Evolutionary conservation across 2,888 invertebrate genomes (phyloP).

Genomic region (Eledone cirrhosa): DNA sequence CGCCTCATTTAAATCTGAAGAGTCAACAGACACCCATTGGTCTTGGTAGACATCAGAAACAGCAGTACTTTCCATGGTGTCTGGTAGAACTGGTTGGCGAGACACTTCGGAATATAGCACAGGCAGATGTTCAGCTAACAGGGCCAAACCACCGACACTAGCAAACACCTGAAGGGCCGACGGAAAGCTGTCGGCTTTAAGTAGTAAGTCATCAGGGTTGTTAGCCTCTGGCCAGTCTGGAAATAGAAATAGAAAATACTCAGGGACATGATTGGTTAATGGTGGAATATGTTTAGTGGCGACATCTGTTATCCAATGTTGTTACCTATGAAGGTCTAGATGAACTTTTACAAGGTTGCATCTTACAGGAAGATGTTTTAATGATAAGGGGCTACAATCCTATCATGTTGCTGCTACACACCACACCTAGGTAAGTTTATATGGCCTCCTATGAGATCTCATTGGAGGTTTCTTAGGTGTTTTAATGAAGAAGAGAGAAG

Average conservation of each 20-base stretch:
- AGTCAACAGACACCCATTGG: slow-evolving; percentile 26
- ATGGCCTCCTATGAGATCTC: too few species aligned
- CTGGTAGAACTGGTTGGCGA: slow-evolving; percentile 67
- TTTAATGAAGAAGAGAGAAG: too few species aligned
- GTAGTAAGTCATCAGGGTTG: slow-evolving; percentile 54
- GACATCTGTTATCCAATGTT: background rate
- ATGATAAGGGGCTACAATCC: too few species aligned
- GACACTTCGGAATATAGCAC: slow-evolving; percentile 83
- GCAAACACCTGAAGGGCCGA: slow-evolving; percentile 85
- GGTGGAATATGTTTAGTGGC: too few species aligned
- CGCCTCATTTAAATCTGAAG: slow-evolving; percentile 28
- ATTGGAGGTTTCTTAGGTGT: too few species aligned
- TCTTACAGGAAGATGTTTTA: too few species aligned
- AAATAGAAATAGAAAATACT: too few species aligned
- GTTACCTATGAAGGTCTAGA: too few species aligned
- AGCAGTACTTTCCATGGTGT: slow-evolving; percentile 26
- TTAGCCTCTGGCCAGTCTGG: slow-evolving; percentile 38
- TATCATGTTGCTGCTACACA: too few species aligned
- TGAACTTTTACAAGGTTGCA: too few species aligned
- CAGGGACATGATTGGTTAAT: too few species aligned
- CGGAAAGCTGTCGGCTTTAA: slow-evolving; percentile 61
- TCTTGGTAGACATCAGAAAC: slow-evolving; percentile 18
- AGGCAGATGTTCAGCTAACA: slow-evolving; percentile 88
- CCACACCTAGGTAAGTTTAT: too few species aligned
- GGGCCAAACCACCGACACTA: slow-evolving; percentile 84